Conservation (phyloP, 2,113 vertebrate species). For the Sturnira hondurensis region DNA sequence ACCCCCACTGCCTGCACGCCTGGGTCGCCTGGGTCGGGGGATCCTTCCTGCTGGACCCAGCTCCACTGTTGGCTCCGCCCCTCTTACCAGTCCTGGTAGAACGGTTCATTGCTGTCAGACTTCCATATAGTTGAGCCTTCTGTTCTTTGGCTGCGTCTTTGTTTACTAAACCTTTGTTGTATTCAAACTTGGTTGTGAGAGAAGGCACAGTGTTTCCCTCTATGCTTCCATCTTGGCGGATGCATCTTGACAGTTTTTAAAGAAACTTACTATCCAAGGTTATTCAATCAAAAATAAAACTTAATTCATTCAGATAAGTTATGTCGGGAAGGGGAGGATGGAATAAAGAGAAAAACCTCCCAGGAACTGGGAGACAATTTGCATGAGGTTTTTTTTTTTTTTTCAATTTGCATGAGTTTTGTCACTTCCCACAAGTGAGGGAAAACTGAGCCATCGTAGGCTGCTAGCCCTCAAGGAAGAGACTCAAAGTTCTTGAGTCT, state of each 20-base stretch:
- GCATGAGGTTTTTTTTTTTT: not conserved
- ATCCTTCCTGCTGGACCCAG: too few species aligned
- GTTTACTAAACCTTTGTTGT: too few species aligned
- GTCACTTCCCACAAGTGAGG: conserved; percentile 12
- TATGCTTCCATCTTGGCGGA: too few species aligned
- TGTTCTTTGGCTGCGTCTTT: too few species aligned
- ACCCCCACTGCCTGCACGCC: too few species aligned
- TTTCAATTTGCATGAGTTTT: not conserved
- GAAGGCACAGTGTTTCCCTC: too few species aligned
- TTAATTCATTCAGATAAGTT: conserved; percentile 19
- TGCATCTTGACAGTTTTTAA: conserved; percentile 22
- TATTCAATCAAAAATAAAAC: conserved; percentile 14
- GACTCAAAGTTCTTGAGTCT: not conserved
- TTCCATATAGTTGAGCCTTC: too few species aligned
- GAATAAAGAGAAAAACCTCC: not conserved
- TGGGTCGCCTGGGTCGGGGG: too few species aligned
- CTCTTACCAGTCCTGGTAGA: too few species aligned
- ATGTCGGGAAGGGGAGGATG: not conserved
- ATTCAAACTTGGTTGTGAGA: too few species aligned
- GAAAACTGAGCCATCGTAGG: not conserved
- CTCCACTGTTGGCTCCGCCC: too few species aligned
- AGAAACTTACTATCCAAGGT: conserved; percentile 18
- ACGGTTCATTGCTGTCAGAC: too few species aligned
- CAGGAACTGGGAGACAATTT: not conserved
- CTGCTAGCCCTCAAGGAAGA: conserved; percentile 12